A percentile compares a stretch with the other conserved stretches of the same genome.
Conservation (phyloP, 2,113 vertebrate species). For the Sprattus sprattus region DNA sequence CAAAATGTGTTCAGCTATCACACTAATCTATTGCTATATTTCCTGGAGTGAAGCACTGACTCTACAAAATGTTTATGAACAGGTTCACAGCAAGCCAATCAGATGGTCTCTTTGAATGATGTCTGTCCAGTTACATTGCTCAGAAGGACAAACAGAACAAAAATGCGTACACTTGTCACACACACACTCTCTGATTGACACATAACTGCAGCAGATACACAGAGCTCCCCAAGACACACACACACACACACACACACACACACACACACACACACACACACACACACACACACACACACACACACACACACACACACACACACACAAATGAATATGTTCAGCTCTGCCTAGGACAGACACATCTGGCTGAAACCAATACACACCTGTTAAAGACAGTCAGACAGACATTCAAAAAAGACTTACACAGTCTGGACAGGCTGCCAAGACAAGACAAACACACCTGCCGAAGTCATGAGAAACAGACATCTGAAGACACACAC, state of each 20-base stretch:
- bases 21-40: neutral
- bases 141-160: neutral
- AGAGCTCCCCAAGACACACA: neutral
- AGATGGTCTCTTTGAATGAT: neutral
- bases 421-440: neutral
- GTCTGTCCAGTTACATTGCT: neutral
- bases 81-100: neutral
- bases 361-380: neutral
- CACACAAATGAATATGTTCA: neutral
- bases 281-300: slow-evolving; percentile 6
- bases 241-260: neutral
- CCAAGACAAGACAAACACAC: neutral
- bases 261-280: slow-evolving; percentile 71
- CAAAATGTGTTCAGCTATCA: neutral
- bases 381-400: neutral
- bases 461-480: neutral
- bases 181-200: neutral
- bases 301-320: neutral
- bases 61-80: neutral
- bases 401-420: neutral
- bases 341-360: neutral
- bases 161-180: neutral
- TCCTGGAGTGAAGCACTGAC: neutral
- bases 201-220: neutral
- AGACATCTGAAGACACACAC: neutral